Evolutionary conservation across 2,888 invertebrate genomes (phyloP).

Genomic region (Phaonia tiefii): DNA sequence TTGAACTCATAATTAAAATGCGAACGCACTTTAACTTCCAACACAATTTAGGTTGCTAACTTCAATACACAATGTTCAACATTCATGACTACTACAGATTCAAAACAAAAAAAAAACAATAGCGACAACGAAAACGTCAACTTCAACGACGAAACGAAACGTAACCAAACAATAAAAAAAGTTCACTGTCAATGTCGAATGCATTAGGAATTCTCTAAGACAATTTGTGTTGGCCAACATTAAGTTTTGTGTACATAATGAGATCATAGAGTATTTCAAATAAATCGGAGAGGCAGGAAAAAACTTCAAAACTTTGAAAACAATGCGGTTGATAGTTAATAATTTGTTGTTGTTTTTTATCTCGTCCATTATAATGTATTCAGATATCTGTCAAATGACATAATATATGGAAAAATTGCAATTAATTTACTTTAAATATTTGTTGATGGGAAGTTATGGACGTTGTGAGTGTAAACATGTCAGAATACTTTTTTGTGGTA

Average conservation of each 20-base stretch:
- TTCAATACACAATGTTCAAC: too few relatives aligned
- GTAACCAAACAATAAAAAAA: background rate
- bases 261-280: slow-evolving; percentile 47
- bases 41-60: too few relatives aligned
- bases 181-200: slow-evolving; percentile 49
- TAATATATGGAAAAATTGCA: background rate
- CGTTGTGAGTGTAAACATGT: slow-evolving; percentile 17
- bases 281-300: slow-evolving; percentile 7
- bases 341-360: slow-evolving; percentile 18
- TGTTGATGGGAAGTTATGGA: slow-evolving; percentile 30
- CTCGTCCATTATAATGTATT: slow-evolving; percentile 27
- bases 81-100: too few relatives aligned
- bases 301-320: slow-evolving; percentile 24
- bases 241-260: slow-evolving; percentile 44
- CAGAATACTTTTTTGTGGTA: background rate
- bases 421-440: slow-evolving; percentile 25
- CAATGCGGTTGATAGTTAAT: slow-evolving; percentile 37
- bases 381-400: slow-evolving; percentile 39
- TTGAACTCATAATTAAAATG: too few relatives aligned
- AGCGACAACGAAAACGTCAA: too few relatives aligned
- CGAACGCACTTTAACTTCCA: too few relatives aligned
- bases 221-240: slow-evolving; percentile 3
- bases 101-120: too few relatives aligned
- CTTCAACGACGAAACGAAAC: too few relatives aligned
- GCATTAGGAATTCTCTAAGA: slow-evolving; percentile 24